A percentile compares a stretch with the other conserved stretches of the same genome.
Conservation (phyloP, 1,140 invertebrate genomes). For the Mizuhopecten yessoensis region DNA sequence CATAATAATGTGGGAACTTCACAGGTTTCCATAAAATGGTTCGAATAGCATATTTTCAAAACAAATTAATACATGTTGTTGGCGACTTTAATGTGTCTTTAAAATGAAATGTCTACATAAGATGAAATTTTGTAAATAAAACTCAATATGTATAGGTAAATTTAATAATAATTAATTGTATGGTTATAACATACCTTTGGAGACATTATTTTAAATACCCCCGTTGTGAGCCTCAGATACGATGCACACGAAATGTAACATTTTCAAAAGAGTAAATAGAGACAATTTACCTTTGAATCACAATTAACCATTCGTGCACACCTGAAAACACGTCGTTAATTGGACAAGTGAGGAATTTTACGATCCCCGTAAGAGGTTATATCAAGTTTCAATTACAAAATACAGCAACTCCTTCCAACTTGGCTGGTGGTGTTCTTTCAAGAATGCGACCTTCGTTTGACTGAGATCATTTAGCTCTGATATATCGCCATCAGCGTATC, state of each 20-base stretch:
- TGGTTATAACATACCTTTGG: neutral
- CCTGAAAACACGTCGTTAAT: constrained; percentile 3
- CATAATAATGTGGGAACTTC: neutral
- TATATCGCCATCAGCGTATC: too few species aligned
- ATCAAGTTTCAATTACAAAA: neutral
- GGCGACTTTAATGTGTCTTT: too few species aligned
- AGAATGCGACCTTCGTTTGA: neutral
- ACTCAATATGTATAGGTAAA: neutral
- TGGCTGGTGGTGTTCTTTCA: neutral
- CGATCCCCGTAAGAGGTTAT: neutral
- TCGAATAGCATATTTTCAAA: too few species aligned
- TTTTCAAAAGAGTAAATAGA: neutral
- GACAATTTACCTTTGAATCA: constrained; percentile 6
- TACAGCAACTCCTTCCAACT: neutral
- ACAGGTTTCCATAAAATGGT: too few species aligned
- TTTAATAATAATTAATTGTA: neutral
- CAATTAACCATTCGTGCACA: neutral
- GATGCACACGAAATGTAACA: neutral
- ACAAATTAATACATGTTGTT: too few species aligned
- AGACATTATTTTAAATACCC: neutral
- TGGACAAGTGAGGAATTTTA: neutral
- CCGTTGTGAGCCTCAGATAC: neutral
- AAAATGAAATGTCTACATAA: too few species aligned
- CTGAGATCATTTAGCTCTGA: too few species aligned
- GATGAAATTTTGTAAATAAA: neutral